Conservation (phyloP, 2,113 vertebrate species). For the Rana temporaria region DNA sequence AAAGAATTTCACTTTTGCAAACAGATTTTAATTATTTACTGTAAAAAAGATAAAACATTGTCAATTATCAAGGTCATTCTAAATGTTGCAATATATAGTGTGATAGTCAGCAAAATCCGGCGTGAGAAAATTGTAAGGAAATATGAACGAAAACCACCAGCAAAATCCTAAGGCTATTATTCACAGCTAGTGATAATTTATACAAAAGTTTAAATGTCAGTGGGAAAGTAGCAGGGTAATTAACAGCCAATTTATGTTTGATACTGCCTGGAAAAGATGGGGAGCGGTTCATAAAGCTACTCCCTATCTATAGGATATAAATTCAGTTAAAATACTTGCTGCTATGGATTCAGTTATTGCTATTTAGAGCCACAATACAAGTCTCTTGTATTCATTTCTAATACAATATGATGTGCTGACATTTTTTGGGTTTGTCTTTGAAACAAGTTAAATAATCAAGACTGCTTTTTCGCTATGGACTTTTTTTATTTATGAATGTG, state of each 20-base stretch:
- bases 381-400: neutral
- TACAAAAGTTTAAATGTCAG: slow-evolving; percentile 49
- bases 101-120: slow-evolving; percentile 3
- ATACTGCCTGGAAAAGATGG: slow-evolving; percentile 2
- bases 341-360: slow-evolving; percentile 6
- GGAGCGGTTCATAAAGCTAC: neutral
- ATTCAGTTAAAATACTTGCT: slow-evolving; percentile 21
- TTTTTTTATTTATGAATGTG: neutral
- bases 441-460: neutral
- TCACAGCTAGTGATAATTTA: slow-evolving; percentile 48
- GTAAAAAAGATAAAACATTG: neutral
- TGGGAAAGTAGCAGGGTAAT: slow-evolving; percentile 17
- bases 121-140: neutral
- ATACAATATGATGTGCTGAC: slow-evolving; percentile 4
- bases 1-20: slow-evolving; percentile 4
- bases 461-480: neutral
- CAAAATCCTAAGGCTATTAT: slow-evolving; percentile 31
- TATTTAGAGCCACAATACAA: neutral
- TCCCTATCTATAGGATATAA: neutral
- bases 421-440: neutral
- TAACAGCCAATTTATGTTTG: slow-evolving; percentile 41
- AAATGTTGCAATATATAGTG: neutral
- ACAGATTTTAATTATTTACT: slow-evolving; percentile 26
- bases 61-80: slow-evolving; percentile 14
- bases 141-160: neutral